Percentiles rank a stretch among this genome's conserved stretches.
phyloP scores from a whole-genome alignment of 1,140 invertebrate genomes.

The Drosophila tropicalis region DNA sequence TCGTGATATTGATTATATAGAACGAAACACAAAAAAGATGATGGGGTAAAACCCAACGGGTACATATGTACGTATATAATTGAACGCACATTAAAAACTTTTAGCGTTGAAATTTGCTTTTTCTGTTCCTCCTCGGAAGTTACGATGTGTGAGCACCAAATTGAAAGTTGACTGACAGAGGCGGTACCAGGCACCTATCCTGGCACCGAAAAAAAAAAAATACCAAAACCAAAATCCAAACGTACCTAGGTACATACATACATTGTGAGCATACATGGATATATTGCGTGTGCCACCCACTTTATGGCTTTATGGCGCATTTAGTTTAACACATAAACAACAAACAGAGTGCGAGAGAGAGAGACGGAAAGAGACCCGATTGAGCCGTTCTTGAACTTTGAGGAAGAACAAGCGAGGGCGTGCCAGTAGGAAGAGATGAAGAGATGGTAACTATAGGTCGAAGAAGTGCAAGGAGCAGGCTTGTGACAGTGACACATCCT shows the following conservation, averaged over 20 bases:
- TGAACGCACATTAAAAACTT: slow-evolving; percentile 71
- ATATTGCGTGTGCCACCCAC: slow-evolving; percentile 75
- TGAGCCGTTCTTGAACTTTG: slow-evolving; percentile 20
- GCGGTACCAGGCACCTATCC: slow-evolving; percentile 35
- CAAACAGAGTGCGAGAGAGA: slow-evolving; percentile 33
- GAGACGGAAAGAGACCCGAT: slow-evolving; percentile 18
- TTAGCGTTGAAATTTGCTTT: slow-evolving; percentile 27
- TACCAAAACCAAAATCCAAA: background rate
- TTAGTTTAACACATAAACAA: slow-evolving; percentile 71
- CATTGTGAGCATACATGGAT: slow-evolving; percentile 38
- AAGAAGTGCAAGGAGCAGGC: slow-evolving; percentile 32
- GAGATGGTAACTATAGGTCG: slow-evolving; percentile 43
- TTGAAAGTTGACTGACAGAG: slow-evolving; percentile 48
- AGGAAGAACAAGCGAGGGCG: slow-evolving; percentile 22
- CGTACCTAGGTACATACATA: background rate
- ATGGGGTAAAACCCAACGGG: slow-evolving; percentile 31
- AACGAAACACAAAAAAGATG: background rate
- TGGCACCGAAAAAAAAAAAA: slow-evolving; percentile 40
- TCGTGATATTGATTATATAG: slow-evolving; percentile 45
- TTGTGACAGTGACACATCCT: slow-evolving; percentile 77
- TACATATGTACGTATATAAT: slow-evolving; percentile 14
- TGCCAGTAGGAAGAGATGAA: slow-evolving; percentile 18
- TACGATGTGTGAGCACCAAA: slow-evolving; percentile 76
- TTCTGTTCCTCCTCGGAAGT: slow-evolving; percentile 41
- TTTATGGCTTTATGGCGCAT: slow-evolving; percentile 44